Base-by-base conservation (phyloP, 1,140 invertebrate genomes). In the Conopomorpha cramerella region DNA sequence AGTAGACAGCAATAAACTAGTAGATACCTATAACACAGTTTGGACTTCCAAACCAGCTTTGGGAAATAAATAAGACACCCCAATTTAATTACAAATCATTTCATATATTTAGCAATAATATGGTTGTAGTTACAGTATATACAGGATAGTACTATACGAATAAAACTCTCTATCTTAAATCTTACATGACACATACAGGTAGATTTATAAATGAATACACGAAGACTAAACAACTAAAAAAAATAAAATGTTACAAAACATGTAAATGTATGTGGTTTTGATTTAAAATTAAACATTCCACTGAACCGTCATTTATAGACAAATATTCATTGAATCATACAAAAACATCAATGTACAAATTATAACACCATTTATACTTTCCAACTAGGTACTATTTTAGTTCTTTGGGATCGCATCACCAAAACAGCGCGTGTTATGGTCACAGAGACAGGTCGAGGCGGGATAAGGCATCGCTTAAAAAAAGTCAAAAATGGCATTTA, bases 321-420 rank as follows among this genome's bases (percentile, higher is more conserved):
- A n/a, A n/a, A n/a, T n/a, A n/a, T n/a, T n/a, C n/a, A n/a, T n/a
- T n/a, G n/a, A n/a, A n/a, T n/a, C n/a, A n/a, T 33, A 49, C 46
- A 36, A 43, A 53, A 51, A 55, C 41, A 50, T 51, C 44, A 41
- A 51, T 55, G 48, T 63, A 55, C 63, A 52, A n/a, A n/a, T n/a
- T n/a, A 67, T 49, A 57, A 55, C 59, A 61, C 44, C 44, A 56
- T 51, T 54, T 54, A n/a, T n/a, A 61, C 46, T 55, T 62, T 57
- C 59, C 34, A 63, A 74, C 58, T 74, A 70, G n/a, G n/a, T n/a
- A n/a, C n/a, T n/a, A 60, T 59, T 53, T 65, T 71, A 71, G 62
- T 42, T 76, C 71, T 76, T 76, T 74, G 70, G 70, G 72, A 74
- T 66, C 59, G 64, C 63, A 74, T 74, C 70, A 74, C 70, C 70